phyloP scores from a whole-genome alignment of 2,797 vertebrate species.

The Capromys pilorides region DNA sequence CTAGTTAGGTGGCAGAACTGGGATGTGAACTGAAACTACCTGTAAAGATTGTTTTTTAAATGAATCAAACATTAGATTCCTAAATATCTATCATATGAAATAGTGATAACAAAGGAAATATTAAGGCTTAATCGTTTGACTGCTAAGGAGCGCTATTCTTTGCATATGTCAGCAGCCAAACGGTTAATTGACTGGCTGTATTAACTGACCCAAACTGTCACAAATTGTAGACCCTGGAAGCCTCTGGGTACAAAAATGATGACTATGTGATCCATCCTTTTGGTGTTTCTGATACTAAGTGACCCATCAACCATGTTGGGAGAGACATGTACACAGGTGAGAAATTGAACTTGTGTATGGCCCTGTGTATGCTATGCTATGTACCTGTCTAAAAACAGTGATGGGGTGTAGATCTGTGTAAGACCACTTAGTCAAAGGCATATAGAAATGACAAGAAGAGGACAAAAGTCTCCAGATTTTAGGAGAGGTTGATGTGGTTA shows the following conservation, averaged over 20 bases:
- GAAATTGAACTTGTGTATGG: constrained; percentile 6
- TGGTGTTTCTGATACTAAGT: constrained; percentile 8
- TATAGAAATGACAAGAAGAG: constrained; percentile 16
- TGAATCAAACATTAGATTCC: not conserved
- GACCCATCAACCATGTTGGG: not conserved
- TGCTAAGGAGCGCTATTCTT: too few relatives aligned
- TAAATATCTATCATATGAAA: not conserved
- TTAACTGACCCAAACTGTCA: constrained; percentile 6
- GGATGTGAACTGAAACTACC: not conserved
- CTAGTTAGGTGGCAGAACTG: not conserved
- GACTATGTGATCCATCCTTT: not conserved
- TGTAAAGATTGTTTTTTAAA: not conserved
- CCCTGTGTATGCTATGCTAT: not conserved
- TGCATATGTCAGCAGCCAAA: too few relatives aligned
- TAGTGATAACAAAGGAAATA: constrained; percentile 30
- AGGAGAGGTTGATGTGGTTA: too few relatives aligned
- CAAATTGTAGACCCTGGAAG: not conserved
- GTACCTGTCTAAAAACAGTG: constrained; percentile 23
- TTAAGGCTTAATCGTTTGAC: constrained; percentile 30
- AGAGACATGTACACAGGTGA: constrained; percentile 14
- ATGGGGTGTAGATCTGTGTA: not conserved
- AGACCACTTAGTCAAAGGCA: constrained; percentile 3
- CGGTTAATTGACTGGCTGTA: not conserved
- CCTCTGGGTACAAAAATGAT: constrained; percentile 19
- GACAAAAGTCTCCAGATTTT: not conserved